phyloP scores from a whole-genome alignment of 2,888 invertebrate species.

The Tenodera sinensis region DNA sequence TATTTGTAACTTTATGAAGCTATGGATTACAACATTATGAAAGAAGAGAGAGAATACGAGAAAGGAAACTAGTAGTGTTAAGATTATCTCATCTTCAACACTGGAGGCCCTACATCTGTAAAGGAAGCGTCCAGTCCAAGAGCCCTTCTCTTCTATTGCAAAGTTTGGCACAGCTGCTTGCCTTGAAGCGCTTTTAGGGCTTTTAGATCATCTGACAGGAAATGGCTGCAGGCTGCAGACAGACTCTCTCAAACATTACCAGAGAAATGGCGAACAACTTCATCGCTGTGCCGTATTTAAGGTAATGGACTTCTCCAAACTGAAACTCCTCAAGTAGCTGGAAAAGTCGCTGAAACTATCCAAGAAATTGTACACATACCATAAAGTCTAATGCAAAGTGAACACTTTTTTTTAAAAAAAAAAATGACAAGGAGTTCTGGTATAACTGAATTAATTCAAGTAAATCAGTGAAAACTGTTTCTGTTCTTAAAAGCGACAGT shows the following conservation, averaged over 20 bases:
- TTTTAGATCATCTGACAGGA: neutral
- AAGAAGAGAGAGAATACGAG: neutral
- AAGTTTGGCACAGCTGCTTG: neutral
- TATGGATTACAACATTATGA: neutral
- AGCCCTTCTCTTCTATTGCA: neutral
- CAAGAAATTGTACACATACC: no score
- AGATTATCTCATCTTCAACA: neutral
- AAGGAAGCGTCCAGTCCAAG: neutral
- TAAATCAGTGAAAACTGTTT: no score
- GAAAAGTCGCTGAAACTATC: no score
- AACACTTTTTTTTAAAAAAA: no score
- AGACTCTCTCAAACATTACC: neutral
- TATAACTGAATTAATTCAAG: no score
- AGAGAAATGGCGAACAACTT: neutral
- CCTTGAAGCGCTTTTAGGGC: neutral
- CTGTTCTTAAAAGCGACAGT: no score
- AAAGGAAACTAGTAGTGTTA: neutral
- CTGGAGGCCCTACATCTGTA: neutral
- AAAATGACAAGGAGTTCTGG: no score
- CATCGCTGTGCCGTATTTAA: neutral
- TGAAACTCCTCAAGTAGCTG: no score
- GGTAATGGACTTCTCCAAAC: neutral
- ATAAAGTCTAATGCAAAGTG: no score
- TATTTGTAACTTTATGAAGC: no score
- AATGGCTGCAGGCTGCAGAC: neutral